Conservation (phyloP, 2,113 vertebrate species). For the Labrus mixtus region DNA sequence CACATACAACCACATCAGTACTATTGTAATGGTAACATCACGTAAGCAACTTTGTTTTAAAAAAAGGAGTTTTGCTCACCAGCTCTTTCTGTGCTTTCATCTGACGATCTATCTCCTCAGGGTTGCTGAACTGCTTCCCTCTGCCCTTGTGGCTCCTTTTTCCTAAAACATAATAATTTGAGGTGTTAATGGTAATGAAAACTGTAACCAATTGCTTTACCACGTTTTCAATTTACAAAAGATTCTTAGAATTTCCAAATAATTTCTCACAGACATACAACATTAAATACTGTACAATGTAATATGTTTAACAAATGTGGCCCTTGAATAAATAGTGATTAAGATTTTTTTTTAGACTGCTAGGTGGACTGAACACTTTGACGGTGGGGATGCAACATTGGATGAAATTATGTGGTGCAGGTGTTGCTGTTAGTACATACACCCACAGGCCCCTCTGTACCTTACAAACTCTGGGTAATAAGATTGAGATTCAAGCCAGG, state of each 20-base stretch:
- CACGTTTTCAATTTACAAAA: not conserved
- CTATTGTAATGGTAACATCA: not conserved
- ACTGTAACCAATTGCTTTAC: not conserved
- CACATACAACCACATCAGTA: not conserved
- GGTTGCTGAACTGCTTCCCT: constrained; percentile 87
- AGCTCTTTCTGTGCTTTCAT: constrained; percentile 82
- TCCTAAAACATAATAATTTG: constrained; percentile 57
- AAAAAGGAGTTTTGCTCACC: constrained; percentile 67
- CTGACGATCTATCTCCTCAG: constrained; percentile 87
- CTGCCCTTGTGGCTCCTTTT: constrained; percentile 86
- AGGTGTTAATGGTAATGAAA: not conserved
- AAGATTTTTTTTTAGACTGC: not conserved
- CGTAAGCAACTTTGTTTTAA: not conserved
- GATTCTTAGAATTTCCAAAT: no score
- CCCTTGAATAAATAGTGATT: not conserved
- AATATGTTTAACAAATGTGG: not conserved
- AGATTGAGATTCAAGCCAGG: not conserved
- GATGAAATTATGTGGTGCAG: not conserved
- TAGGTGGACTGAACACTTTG: not conserved
- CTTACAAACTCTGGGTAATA: not conserved
- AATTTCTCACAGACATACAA: not conserved
- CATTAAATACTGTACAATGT: not conserved
- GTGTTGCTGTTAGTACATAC: not conserved
- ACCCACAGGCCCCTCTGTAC: no score
- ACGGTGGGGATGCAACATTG: not conserved